These are phyloP conservation scores for Tenthredo amoena DNA, from an alignment of 2,888 invertebrate genomes.

Conservation along the genomic window DNA sequence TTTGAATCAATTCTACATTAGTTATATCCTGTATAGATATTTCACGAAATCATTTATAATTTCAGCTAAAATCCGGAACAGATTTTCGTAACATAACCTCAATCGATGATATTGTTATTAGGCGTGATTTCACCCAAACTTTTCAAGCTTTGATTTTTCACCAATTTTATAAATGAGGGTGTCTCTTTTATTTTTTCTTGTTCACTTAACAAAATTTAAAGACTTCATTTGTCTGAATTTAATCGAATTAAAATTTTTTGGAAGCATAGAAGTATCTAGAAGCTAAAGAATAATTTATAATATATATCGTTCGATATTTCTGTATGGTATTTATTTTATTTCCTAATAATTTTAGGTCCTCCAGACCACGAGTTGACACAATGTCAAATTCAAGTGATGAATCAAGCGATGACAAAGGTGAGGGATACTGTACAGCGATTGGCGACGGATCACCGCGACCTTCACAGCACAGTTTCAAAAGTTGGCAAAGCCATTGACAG, in stretches of 20 bases:
- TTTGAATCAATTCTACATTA: background rate
- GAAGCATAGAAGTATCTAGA: no score
- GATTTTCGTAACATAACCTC: conserved; percentile 29
- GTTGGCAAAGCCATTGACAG: conserved; percentile 98
- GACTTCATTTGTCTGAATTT: background rate
- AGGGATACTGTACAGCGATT: conserved; percentile 91
- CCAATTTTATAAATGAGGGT: background rate
- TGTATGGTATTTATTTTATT: background rate
- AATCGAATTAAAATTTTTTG: no score
- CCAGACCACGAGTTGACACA: conserved; percentile 85
- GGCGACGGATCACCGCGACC: conserved; percentile 90
- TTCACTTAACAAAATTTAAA: background rate
- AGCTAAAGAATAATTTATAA: no score
- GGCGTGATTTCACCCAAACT: background rate
- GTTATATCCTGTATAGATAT: background rate
- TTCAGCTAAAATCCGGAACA: background rate
- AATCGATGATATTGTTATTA: conserved; percentile 13
- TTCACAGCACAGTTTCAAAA: conserved; percentile 92
- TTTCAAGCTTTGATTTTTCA: background rate
- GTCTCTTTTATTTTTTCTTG: background rate
- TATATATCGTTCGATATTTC: background rate
- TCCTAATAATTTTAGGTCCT: conserved; percentile 80
- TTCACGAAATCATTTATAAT: background rate
- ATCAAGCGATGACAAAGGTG: conserved; percentile 87
- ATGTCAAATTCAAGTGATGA: conserved; percentile 86